These are phyloP conservation scores for Callitettix versicolor DNA, from an alignment of 1,140 invertebrate genomes.

Conservation along the genomic window DNA sequence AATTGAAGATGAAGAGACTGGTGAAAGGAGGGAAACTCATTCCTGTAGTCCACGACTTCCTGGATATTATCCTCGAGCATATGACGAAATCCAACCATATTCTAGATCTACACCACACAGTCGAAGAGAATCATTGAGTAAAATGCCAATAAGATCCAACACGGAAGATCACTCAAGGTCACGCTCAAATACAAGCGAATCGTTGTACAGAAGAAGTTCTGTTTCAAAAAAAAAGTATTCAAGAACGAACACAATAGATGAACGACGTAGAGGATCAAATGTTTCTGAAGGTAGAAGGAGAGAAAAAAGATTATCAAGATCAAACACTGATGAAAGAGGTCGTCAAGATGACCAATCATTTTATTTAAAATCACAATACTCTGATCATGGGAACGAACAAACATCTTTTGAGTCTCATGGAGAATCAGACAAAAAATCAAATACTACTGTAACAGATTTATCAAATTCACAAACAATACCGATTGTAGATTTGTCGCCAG, in stretches of 20 bases:
- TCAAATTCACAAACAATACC: no score
- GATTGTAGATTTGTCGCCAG: no score
- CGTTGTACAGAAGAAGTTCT: neutral
- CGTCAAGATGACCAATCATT: neutral
- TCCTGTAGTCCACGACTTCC: slow-evolving; percentile 18
- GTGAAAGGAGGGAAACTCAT: slow-evolving; percentile 17
- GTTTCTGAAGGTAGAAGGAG: slow-evolving; percentile 3
- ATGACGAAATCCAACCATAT: slow-evolving; percentile 13
- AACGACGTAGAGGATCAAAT: slow-evolving; percentile 13
- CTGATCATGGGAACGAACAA: no score
- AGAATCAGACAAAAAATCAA: no score
- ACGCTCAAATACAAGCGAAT: slow-evolving; percentile 14
- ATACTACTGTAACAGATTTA: no score
- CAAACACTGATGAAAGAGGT: slow-evolving; percentile 4
- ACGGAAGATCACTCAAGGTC: slow-evolving; percentile 8
- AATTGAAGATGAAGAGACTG: slow-evolving; percentile 39
- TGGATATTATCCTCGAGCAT: slow-evolving; percentile 6
- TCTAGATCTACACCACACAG: slow-evolving; percentile 15
- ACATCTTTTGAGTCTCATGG: no score
- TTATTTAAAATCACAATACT: neutral
- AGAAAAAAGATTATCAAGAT: slow-evolving; percentile 1
- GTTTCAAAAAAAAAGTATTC: slow-evolving; percentile 7
- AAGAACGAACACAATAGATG: slow-evolving; percentile 13
- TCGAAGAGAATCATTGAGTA: slow-evolving; percentile 13
- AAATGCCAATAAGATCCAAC: slow-evolving; percentile 4